A percentile compares a stretch with the other conserved stretches of the same genome.
Conservation (phyloP, 2,797 vertebrate species). For the Tenualosa ilisha region DNA sequence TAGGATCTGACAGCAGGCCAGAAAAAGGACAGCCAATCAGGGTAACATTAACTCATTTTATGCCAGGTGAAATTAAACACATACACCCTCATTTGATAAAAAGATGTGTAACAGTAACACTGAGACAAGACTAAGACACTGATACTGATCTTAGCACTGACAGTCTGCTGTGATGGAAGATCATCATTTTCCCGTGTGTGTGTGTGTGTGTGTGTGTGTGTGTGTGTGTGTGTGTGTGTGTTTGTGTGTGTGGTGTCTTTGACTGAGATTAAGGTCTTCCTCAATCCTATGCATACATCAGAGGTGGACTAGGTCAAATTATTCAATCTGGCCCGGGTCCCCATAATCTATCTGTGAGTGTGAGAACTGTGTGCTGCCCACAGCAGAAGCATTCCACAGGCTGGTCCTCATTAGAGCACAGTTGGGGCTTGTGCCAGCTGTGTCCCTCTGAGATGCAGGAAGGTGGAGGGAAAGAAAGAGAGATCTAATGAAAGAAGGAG, state of each 20-base stretch:
- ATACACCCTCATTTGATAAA: not conserved
- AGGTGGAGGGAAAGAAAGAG: not conserved
- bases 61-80: not conserved
- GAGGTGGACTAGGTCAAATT: slow-evolving; percentile 2
- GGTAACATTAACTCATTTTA: not conserved
- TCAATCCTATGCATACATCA: not conserved
- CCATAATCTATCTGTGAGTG: not conserved
- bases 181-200: too few species aligned
- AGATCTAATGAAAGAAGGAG: not conserved
- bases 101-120: not conserved
- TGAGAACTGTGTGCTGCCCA: slow-evolving; percentile 12
- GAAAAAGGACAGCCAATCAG: not conserved
- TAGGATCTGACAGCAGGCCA: not conserved
- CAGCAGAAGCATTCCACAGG: slow-evolving; percentile 14
- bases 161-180: not conserved
- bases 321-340: not conserved
- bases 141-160: not conserved
- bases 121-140: not conserved
- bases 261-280: not conserved
- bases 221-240: not conserved
- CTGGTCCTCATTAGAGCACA: slow-evolving; percentile 24
- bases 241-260: not conserved
- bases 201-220: not conserved
- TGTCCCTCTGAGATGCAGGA: not conserved
- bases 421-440: slow-evolving; percentile 15